Evolutionary conservation across 1,140 invertebrate genomes (phyloP).

Genomic region (Lethrus apterus): DNA sequence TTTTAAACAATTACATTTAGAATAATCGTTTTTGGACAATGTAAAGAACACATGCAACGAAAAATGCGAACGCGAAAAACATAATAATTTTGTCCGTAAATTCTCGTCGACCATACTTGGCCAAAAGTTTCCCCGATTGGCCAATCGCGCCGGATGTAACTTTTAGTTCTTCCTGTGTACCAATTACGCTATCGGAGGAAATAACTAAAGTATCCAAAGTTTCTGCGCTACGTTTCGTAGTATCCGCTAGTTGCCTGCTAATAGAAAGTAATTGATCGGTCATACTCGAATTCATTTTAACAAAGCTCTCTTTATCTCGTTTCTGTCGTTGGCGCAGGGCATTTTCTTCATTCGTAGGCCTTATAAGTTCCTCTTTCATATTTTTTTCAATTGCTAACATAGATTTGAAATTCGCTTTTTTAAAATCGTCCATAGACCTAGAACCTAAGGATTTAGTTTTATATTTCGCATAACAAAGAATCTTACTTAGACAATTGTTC

Average conservation of each 20-base stretch:
- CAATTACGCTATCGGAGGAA: conserved; percentile 55
- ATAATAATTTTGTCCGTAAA: conserved; percentile 91
- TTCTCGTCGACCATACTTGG: conserved; percentile 89
- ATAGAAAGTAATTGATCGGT: conserved; percentile 80
- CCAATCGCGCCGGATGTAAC: conserved; percentile 78
- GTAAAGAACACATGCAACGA: conserved; percentile 84
- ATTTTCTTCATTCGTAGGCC: conserved; percentile 49
- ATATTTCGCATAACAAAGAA: background rate
- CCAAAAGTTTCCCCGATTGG: conserved; percentile 82
- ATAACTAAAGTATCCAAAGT: conserved; percentile 75
- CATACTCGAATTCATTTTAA: conserved; percentile 59
- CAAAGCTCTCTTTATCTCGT: conserved; percentile 55
- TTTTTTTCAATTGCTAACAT: conserved; percentile 68
- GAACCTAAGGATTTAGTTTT: conserved; percentile 7
- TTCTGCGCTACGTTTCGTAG: conserved; percentile 75
- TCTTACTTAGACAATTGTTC: conserved; percentile 55
- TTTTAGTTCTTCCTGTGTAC: conserved; percentile 77
- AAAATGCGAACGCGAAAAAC: conserved; percentile 85
- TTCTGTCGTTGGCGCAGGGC: conserved; percentile 53
- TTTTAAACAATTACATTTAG: conserved; percentile 40
- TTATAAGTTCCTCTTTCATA: conserved; percentile 61
- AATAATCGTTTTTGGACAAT: conserved; percentile 86
- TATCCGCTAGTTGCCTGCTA: conserved; percentile 73
- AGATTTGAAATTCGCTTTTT: conserved; percentile 67
- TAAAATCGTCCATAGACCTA: conserved; percentile 64